Conservation (phyloP, 2,888 invertebrate genomes). For the Sinelater perroti region DNA sequence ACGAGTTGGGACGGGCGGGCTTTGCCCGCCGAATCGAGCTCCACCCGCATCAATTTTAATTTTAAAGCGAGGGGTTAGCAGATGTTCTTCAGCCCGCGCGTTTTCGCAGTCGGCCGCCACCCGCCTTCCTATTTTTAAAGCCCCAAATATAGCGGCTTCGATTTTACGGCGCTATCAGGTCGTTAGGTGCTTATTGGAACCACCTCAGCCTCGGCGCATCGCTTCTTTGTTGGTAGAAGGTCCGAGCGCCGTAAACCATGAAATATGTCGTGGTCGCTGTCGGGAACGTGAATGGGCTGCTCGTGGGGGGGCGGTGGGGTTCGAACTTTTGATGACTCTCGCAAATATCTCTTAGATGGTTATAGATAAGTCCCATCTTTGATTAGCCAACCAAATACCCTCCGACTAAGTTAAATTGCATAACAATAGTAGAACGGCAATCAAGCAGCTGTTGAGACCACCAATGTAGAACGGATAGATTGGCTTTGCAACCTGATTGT, state of each 20-base stretch:
- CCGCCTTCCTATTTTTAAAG: conserved; percentile 6
- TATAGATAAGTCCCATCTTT: no score
- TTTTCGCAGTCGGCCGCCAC: conserved; percentile 9
- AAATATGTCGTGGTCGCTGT: conserved; percentile 27
- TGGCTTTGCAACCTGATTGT: no score
- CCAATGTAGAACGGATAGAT: no score
- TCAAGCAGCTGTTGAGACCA: conserved; percentile 23
- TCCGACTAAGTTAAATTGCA: no score
- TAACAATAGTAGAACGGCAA: no score
- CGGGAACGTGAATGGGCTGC: conserved; percentile 28
- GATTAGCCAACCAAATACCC: no score
- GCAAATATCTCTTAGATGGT: no score
- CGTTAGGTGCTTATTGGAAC: conserved; percentile 13
- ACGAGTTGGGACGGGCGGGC: no score
- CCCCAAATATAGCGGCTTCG: conserved; percentile 4
- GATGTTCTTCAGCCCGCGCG: conserved; percentile 21
- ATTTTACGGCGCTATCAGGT: conserved; percentile 21
- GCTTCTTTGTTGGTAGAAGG: conserved; percentile 19
- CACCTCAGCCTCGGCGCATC: conserved; percentile 5
- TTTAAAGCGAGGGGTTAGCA: conserved; percentile 23
- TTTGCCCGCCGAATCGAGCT: conserved; percentile 1
- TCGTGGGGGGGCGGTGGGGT: conserved; percentile 22
- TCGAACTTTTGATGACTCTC: no score
- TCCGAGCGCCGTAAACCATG: conserved; percentile 24
- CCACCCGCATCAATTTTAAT: conserved; percentile 15